A percentile compares a stretch with the other conserved stretches of the same genome.
Conservation (phyloP, 2,888 invertebrate genomes). For the Phyllotreta striolata region DNA sequence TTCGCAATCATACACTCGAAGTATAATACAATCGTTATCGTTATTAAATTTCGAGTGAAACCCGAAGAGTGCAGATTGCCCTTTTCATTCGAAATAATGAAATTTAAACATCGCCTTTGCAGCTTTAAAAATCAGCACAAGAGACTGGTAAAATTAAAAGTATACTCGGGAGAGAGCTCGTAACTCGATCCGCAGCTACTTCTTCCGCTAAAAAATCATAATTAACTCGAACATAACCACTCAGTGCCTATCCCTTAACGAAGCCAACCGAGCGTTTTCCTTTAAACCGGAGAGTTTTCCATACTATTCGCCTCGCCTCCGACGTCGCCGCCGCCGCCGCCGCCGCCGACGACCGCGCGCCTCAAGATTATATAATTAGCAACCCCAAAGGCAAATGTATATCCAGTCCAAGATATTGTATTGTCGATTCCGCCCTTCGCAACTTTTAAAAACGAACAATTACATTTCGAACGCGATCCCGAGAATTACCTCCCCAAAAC, state of each 20-base stretch:
- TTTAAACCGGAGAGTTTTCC: constrained; percentile 52
- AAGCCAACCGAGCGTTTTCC: constrained; percentile 51
- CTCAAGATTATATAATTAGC: constrained; percentile 58
- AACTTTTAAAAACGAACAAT: no score
- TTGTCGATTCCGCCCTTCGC: no score
- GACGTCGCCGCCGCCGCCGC: not conserved
- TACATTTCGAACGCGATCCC: not conserved
- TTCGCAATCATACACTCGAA: no score
- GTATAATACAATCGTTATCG: no score
- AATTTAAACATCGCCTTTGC: constrained; percentile 25
- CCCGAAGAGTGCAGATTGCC: no score
- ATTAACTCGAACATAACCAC: constrained; percentile 52
- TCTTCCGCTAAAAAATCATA: constrained; percentile 43
- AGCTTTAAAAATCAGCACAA: constrained; percentile 21
- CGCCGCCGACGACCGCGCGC: constrained; percentile 37
- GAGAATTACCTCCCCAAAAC: not conserved
- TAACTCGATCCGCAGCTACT: constrained; percentile 30
- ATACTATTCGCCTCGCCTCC: constrained; percentile 51
- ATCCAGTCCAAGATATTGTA: constrained; percentile 44
- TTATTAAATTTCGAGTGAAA: no score
- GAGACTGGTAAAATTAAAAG: constrained; percentile 24
- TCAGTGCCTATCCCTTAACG: constrained; percentile 49
- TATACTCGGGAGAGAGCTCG: constrained; percentile 21
- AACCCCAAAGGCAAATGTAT: constrained; percentile 53
- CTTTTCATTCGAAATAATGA: constrained; percentile 13